A percentile compares a stretch with the other conserved stretches of the same genome.
Conservation (phyloP, 2,888 invertebrate genomes). For the Oscheius sp. region DNA sequence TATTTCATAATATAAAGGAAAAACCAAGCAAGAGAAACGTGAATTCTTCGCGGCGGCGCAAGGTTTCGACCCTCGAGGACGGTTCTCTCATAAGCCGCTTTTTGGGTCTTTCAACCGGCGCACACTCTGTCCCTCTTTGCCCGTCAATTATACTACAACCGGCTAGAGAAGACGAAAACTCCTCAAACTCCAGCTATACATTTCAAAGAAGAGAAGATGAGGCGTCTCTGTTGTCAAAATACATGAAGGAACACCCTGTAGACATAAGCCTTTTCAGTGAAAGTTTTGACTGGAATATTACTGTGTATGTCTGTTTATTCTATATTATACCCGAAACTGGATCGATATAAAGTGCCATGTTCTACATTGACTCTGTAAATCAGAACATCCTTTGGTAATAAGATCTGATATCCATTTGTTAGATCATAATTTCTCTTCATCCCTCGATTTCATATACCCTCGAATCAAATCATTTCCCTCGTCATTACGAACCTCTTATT, state of each 20-base stretch:
- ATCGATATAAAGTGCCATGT: too few relatives aligned
- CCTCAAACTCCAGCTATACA: conserved; percentile 10
- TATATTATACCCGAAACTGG: too few relatives aligned
- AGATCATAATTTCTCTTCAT: not conserved
- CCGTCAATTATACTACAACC: conserved; percentile 30
- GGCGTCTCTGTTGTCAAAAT: too few relatives aligned
- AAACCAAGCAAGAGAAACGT: not conserved
- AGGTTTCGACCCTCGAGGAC: conserved; percentile 19
- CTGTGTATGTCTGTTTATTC: too few relatives aligned
- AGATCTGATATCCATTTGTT: not conserved
- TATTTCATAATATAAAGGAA: not conserved
- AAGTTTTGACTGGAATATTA: too few relatives aligned
- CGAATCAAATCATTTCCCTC: not conserved
- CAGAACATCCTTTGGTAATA: too few relatives aligned
- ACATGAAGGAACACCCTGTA: too few relatives aligned
- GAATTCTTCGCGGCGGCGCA: not conserved
- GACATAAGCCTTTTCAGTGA: too few relatives aligned
- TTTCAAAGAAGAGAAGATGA: too few relatives aligned
- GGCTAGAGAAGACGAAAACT: conserved; percentile 17
- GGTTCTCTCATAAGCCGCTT: conserved; percentile 28
- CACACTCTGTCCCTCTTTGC: conserved; percentile 3
- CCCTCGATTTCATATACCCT: not conserved
- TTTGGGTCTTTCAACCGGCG: conserved; percentile 29
- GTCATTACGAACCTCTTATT: not conserved
- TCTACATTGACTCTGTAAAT: too few relatives aligned